Evolutionary conservation across 1,140 invertebrate genomes (phyloP), one percentile per base, ranked within the genome.

Genomic region (Caerostris extrusa): DNA sequence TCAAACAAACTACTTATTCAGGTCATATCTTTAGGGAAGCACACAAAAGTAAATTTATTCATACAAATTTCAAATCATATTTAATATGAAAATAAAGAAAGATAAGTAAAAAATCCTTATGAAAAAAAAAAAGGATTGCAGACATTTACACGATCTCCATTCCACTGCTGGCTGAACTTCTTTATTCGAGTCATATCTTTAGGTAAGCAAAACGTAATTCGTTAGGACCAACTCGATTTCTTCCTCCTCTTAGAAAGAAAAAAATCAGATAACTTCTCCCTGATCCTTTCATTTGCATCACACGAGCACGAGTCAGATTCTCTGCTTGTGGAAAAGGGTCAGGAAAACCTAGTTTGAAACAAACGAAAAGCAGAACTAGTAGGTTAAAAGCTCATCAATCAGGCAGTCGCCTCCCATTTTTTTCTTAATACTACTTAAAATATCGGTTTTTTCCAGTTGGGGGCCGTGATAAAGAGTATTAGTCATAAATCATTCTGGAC

Each of bases 371-470:
- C 81, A 91, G 57, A 85, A 81, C 90, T 91, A 58, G 77, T 91
- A 85, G 90, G 90, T 91, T 91, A 91, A 91, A 93, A 87, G 91
- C 91, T 87, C 91, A 93, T 93, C 83, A 86, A 93, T 93, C 91
- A 93, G 64, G 17, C 85, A 67, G 34, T 10, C 77, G 19, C 34
- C 6, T 58, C 53, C 5, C 50, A 69, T 69, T 64, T 64, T 87
- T 77, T 53, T 50, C 53, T 77, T 77, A 61, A 60, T 82, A 86
- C 91, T 93, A 93, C 83, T 93, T 87, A 93, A 93, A 93, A 93
- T 93, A 93, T 93, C 91, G 91, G 91, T 93, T 93, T 91, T 93
- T 91, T 93, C 91, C 91, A 93, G 91, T 93, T 93, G 86, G 82
- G 91, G 82, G 57, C 12, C 77, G 91, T 87, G 91, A 93, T 93